These are phyloP conservation scores for Rhabdomys pumilio DNA, from an alignment of 2,797 vertebrate genomes.

Conservation along the genomic window DNA sequence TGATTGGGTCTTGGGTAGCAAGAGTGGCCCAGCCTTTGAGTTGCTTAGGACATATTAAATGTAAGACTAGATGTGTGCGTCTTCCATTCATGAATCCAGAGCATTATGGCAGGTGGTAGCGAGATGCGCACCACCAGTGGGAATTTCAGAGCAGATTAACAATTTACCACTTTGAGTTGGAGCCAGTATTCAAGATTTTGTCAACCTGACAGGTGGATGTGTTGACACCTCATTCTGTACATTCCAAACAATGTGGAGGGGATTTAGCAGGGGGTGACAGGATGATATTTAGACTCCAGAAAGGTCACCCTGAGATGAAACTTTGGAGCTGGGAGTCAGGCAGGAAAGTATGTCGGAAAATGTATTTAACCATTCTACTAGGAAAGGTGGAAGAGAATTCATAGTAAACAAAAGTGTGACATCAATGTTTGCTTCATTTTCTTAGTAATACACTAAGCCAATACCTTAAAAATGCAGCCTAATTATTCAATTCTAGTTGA, in stretches of 20 bases:
- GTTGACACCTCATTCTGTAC: not conserved
- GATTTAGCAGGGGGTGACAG: not conserved
- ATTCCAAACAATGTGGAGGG: not conserved
- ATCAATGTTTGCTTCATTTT: not conserved
- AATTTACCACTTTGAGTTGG: not conserved
- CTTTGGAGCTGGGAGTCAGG: not conserved
- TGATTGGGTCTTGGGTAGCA: not conserved
- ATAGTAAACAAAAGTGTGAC: not conserved
- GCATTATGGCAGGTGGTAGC: not conserved
- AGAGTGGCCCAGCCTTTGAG: not conserved
- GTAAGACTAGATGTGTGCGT: not conserved
- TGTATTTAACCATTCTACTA: not conserved
- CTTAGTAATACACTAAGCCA: not conserved
- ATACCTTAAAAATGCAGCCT: not conserved
- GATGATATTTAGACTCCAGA: conserved; percentile 30
- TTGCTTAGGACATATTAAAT: not conserved
- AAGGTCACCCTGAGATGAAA: conserved; percentile 17
- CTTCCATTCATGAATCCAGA: not conserved
- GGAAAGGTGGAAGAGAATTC: not conserved
- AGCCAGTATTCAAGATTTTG: not conserved
- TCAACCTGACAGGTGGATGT: not conserved
- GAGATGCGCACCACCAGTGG: not conserved
- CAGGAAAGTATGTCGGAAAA: conserved; percentile 26
- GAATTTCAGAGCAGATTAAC: not conserved
- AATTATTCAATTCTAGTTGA: not conserved